Evolutionary conservation across 2,888 invertebrate genomes (phyloP).

Genomic region (Platycheirus rosarum): DNA sequence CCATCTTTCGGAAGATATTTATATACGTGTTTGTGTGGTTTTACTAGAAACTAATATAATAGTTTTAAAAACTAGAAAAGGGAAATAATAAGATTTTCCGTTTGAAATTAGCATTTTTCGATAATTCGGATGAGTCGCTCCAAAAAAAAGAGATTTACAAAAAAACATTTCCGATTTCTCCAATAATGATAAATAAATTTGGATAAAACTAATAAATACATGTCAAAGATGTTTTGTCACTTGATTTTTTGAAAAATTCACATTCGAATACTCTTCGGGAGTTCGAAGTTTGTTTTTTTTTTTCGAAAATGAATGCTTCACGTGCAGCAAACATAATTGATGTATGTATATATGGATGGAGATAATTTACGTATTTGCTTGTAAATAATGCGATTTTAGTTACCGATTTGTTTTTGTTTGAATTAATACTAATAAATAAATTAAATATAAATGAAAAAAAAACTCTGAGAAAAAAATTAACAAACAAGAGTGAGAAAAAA

Average conservation of each 20-base stretch:
- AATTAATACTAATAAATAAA: slow-evolving; percentile 74
- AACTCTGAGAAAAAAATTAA: slow-evolving; percentile 72
- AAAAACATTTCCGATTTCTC: slow-evolving; percentile 63
- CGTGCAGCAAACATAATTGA: slow-evolving; percentile 67
- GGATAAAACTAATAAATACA: slow-evolving; percentile 55
- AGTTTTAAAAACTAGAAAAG: slow-evolving; percentile 49
- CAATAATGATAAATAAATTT: slow-evolving; percentile 62
- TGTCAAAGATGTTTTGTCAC: slow-evolving; percentile 43
- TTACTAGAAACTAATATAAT: slow-evolving; percentile 65
- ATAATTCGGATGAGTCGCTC: slow-evolving; percentile 67
- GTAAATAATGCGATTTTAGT: slow-evolving; percentile 71
- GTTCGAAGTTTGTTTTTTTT: neutral
- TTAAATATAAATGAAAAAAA: slow-evolving; percentile 73
- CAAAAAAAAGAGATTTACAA: slow-evolving; percentile 42
- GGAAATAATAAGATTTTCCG: slow-evolving; percentile 34
- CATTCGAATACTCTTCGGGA: slow-evolving; percentile 31
- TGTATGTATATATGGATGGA: slow-evolving; percentile 57
- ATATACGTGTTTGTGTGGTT: slow-evolving; percentile 35
- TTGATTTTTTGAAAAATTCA: slow-evolving; percentile 28
- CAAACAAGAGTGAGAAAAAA: slow-evolving; percentile 67
- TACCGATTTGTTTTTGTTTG: slow-evolving; percentile 74
- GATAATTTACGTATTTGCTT: slow-evolving; percentile 67
- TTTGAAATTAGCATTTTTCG: slow-evolving; percentile 70
- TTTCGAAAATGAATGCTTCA: slow-evolving; percentile 58
- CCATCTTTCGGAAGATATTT: slow-evolving; percentile 59